Evolutionary conservation across 1,140 invertebrate species (phyloP).

Genomic region (Sitobion miscanthi): DNA sequence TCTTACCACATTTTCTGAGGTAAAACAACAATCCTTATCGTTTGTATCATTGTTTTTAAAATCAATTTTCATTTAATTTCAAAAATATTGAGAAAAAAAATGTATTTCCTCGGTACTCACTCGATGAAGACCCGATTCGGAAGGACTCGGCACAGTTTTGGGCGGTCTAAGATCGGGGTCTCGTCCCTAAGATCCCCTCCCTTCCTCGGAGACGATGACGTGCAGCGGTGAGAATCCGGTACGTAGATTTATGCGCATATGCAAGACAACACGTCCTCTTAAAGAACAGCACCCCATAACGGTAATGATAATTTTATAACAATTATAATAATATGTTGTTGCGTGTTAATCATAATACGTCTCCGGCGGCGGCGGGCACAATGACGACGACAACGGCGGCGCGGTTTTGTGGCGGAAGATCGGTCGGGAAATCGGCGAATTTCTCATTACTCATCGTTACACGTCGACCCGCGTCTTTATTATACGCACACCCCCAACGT

Average conservation of each 20-base stretch:
- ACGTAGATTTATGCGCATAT: too few relatives aligned
- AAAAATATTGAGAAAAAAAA: too few relatives aligned
- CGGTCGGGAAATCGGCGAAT: slow-evolving; percentile 19
- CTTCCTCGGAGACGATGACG: not conserved
- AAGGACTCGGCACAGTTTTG: too few relatives aligned
- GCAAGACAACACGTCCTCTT: not conserved
- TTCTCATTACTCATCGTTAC: slow-evolving; percentile 40
- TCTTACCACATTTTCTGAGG: too few relatives aligned
- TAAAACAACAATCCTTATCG: too few relatives aligned
- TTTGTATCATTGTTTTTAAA: too few relatives aligned
- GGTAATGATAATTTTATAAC: not conserved
- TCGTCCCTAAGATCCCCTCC: too few relatives aligned
- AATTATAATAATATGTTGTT: not conserved
- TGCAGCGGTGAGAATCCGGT: too few relatives aligned
- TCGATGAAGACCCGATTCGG: too few relatives aligned
- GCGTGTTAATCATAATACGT: not conserved
- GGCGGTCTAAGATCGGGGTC: too few relatives aligned
- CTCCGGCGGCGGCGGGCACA: not conserved
- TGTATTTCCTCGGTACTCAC: too few relatives aligned
- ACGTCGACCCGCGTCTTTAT: slow-evolving; percentile 8
- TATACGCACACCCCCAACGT: not conserved
- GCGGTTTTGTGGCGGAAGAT: not conserved
- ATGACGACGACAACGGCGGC: not conserved
- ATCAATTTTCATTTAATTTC: too few relatives aligned
- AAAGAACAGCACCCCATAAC: not conserved